phyloP scores from a whole-genome alignment of 2,888 invertebrate species.

The Dicyrtomina minuta region DNA sequence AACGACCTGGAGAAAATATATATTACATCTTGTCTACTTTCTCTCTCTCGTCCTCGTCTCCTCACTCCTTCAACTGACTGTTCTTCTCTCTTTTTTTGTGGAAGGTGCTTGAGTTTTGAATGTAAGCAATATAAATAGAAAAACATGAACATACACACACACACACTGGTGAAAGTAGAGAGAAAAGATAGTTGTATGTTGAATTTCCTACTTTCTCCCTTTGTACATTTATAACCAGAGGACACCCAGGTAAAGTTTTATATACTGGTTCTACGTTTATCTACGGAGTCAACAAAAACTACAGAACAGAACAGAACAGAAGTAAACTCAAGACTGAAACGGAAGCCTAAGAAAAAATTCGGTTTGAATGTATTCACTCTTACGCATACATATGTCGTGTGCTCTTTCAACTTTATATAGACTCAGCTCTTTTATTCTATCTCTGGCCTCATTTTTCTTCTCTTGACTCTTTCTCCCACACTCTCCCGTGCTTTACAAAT shows the following conservation, averaged over 20 bases:
- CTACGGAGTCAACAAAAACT: too few species aligned
- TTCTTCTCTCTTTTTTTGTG: too few species aligned
- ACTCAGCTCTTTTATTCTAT: conserved; percentile 10
- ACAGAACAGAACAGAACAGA: too few species aligned
- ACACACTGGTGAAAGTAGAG: too few species aligned
- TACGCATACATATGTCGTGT: not conserved
- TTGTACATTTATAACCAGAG: too few species aligned
- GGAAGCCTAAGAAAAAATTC: not conserved
- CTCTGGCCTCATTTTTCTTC: not conserved
- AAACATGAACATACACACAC: too few species aligned
- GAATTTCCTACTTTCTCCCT: too few species aligned
- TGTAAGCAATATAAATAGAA: too few species aligned
- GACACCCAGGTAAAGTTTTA: too few species aligned
- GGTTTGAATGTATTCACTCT: not conserved
- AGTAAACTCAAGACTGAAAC: not conserved
- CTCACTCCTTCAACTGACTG: not conserved
- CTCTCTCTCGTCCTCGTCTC: not conserved
- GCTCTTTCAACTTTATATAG: conserved; percentile 20
- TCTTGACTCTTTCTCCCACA: not conserved
- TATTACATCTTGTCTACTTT: conserved; percentile 1
- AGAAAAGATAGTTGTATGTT: too few species aligned
- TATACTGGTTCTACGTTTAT: too few species aligned
- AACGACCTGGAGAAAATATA: conserved; percentile 14
- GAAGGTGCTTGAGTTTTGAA: too few species aligned
- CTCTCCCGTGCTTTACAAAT: not conserved